phyloP scores from a whole-genome alignment of 1,140 invertebrate genomes.

The Apis laboriosa region DNA sequence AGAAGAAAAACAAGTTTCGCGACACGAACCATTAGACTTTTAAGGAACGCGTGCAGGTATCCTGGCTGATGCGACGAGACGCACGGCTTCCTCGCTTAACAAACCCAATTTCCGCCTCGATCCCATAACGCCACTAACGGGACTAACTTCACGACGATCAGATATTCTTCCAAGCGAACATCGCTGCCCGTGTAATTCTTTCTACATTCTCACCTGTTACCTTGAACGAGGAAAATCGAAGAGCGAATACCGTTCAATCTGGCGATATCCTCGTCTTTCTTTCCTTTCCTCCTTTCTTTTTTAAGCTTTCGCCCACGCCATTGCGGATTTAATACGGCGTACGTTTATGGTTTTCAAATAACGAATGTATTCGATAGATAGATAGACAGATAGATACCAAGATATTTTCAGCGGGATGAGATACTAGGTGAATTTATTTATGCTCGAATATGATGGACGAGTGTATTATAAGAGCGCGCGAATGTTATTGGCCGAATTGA shows the following conservation, averaged over 20 bases:
- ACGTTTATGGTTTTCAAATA: too few relatives aligned
- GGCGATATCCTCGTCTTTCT: not conserved
- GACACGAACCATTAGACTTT: constrained; percentile 58
- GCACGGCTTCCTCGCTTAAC: constrained; percentile 50
- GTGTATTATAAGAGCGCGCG: constrained; percentile 23
- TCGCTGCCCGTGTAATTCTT: constrained; percentile 19
- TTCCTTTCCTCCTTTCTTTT: not conserved
- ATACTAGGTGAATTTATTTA: constrained; percentile 1
- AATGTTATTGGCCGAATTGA: constrained; percentile 37
- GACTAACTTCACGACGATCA: constrained; percentile 41
- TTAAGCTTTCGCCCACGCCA: not conserved
- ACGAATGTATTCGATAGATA: too few relatives aligned
- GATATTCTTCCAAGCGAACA: constrained; percentile 33
- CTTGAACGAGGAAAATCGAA: not conserved
- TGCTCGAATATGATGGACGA: constrained; percentile 9
- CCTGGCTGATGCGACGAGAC: constrained; percentile 30
- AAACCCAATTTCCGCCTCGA: constrained; percentile 59
- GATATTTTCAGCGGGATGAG: not conserved
- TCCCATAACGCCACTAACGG: constrained; percentile 52
- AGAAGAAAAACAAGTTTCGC: constrained; percentile 41
- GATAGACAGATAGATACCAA: too few relatives aligned
- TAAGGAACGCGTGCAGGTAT: constrained; percentile 47
- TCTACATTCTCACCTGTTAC: not conserved
- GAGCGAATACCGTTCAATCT: not conserved
- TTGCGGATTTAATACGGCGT: too few relatives aligned